Evolutionary conservation across 1,140 invertebrate genomes (phyloP).

Genomic region (Trialeurodes vaporariorum): DNA sequence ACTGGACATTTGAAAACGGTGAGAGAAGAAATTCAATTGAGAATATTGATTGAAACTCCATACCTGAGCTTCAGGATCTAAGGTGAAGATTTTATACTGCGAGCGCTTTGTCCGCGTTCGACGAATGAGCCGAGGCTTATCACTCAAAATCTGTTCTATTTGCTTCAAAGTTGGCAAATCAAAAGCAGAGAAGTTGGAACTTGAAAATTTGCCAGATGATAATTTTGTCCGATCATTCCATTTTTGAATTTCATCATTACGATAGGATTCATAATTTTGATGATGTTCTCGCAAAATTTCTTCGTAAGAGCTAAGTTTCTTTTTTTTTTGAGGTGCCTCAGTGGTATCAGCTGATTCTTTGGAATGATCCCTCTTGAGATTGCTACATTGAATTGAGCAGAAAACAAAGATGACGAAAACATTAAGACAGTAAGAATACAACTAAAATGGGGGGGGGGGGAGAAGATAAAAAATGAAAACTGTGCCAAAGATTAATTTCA

Average conservation of each 20-base stretch:
- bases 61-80: neutral
- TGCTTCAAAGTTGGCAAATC: slow-evolving; percentile 70
- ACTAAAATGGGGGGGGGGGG: no score
- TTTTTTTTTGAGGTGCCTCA: slow-evolving; percentile 39
- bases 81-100: slow-evolving; percentile 50
- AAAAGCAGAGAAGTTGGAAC: slow-evolving; percentile 48
- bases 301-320: slow-evolving; percentile 51
- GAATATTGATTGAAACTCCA: no score
- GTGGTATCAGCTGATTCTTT: slow-evolving; percentile 22
- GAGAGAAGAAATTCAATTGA: no score
- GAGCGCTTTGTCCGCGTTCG: slow-evolving; percentile 70
- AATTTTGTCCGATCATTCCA: slow-evolving; percentile 85
- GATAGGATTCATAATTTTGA: slow-evolving; percentile 51
- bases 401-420: no score
- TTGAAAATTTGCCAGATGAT: slow-evolving; percentile 43
- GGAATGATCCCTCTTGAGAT: no score
- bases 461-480: no score
- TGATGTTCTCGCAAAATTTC: slow-evolving; percentile 47
- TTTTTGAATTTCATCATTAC: slow-evolving; percentile 69
- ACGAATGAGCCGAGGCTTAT: slow-evolving; percentile 61
- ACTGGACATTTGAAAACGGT: no score
- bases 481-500: no score
- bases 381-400: no score
- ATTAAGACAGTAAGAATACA: no score
- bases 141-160: slow-evolving; percentile 70